Base-by-base conservation (phyloP, 2,888 invertebrate genomes). In the Odontomyia ornata region DNA sequence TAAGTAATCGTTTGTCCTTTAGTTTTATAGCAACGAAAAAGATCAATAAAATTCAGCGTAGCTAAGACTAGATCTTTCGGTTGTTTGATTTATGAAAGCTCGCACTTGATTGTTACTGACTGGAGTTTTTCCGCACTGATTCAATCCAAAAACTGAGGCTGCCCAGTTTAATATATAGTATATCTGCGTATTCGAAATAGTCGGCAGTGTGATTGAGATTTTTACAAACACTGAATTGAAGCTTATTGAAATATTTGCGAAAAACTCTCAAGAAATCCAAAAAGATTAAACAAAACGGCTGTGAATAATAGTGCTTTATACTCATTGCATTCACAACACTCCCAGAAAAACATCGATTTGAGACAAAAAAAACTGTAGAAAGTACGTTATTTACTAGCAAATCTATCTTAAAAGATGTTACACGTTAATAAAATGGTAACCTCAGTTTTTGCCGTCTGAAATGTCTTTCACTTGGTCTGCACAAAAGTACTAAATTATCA, bases 331-430 rank as follows among this genome's bases (percentile, higher is more conserved):
- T n/a, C n/a, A n/a, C 52, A 72, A 72, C 43, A 67, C 56, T 11
- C 9, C 5, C 27, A 25, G 9, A 2, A 71, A 25, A 21, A 71
- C 23, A 47, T 64, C 21, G 64, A 52, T 36, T 71, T 52, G 27
- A 71, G 18, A 71, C 52, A n/a, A n/a, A 9, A 25, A 52, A 71
- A 64, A 71, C 23, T 15, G 43, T 60, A 73, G 73, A 73, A 73
- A 73, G 73, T 73, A 73, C 60, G 73, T 60, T 73, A 60, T 60
- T 73, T 43, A 52, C 57, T 36, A 21, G 27, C 1, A 71, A 30
- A 67, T 43, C 23, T 21, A 67, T 52, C 18, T 15, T 13, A 21
- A 9, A 67, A 67, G 46, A 67, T 46, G 46, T 23, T 67, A 43
- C 67, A 46, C 67, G 43, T 43, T 46, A 21, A 46, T 21, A 27